Conservation (phyloP, 1,140 invertebrate genomes). For the Andrena cerasifolii region DNA sequence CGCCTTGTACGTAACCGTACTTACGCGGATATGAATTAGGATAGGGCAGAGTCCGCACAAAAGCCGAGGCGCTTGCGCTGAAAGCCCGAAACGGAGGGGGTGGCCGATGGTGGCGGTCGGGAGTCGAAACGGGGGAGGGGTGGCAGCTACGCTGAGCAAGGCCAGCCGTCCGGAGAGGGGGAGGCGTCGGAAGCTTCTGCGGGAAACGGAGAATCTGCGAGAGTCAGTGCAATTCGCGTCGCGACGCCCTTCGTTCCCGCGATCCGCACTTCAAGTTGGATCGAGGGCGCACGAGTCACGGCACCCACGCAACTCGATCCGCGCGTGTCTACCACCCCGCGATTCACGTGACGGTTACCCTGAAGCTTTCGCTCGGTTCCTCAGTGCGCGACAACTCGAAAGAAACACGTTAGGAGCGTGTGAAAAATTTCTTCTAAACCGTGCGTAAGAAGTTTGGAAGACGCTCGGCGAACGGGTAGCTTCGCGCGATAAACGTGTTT, state of each 20-base stretch:
- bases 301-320: background rate
- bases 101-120: conserved; percentile 45
- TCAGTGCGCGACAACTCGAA: conserved; percentile 27
- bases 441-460: background rate
- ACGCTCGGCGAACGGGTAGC: background rate
- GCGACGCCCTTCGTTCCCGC: conserved; percentile 69
- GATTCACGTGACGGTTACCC: conserved; percentile 12
- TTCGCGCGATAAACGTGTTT: background rate
- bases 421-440: no score
- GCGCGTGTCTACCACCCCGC: background rate
- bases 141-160: conserved; percentile 57
- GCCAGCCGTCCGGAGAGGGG: conserved; percentile 54
- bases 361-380: background rate
- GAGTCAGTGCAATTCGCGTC: conserved; percentile 77
- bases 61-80: conserved; percentile 72
- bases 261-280: conserved; percentile 48
- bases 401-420: no score
- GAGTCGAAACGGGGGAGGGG: conserved; percentile 66
- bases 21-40: conserved; percentile 71
- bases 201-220: conserved; percentile 72
- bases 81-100: conserved; percentile 62
- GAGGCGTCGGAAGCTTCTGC: conserved; percentile 69
- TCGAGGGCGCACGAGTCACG: conserved; percentile 39
- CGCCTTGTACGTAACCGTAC: conserved; percentile 50
- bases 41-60: conserved; percentile 66